phyloP scores from a whole-genome alignment of 2,888 invertebrate genomes.

The Bibio marci region DNA sequence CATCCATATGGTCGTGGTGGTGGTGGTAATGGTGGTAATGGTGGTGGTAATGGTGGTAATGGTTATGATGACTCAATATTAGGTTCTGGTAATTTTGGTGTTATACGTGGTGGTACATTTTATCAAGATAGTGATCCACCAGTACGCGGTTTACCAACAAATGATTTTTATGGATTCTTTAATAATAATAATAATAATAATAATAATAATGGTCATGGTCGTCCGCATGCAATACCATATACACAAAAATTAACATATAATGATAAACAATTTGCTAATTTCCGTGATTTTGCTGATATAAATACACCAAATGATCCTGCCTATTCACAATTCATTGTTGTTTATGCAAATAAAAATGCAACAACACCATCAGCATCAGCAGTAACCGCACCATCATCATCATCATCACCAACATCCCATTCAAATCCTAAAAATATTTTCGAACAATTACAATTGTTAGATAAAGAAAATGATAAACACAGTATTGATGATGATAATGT shows the following conservation, averaged over 20 bases:
- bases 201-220: constrained; percentile 53
- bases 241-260: constrained; percentile 47
- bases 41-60: constrained; percentile 30
- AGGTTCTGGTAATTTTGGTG: constrained; percentile 74
- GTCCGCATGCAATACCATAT: constrained; percentile 50
- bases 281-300: constrained; percentile 80
- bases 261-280: constrained; percentile 75
- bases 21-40: constrained; percentile 25
- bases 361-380: constrained; percentile 35
- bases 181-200: constrained; percentile 42
- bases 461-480: constrained; percentile 31
- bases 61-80: constrained; percentile 44
- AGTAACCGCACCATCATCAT: background rate
- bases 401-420: constrained; percentile 32
- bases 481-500: constrained; percentile 9
- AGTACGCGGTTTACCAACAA: constrained; percentile 31
- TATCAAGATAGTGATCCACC: constrained; percentile 56
- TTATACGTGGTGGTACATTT: constrained; percentile 73
- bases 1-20: constrained; percentile 20
- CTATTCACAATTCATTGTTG: constrained; percentile 68
- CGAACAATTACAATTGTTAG: constrained; percentile 58
- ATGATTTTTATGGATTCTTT: constrained; percentile 38
- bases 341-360: constrained; percentile 66
- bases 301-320: constrained; percentile 66
- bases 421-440: constrained; percentile 62